Conservation (phyloP, 2,113 vertebrate genomes). For the Catharus fuscescens region DNA sequence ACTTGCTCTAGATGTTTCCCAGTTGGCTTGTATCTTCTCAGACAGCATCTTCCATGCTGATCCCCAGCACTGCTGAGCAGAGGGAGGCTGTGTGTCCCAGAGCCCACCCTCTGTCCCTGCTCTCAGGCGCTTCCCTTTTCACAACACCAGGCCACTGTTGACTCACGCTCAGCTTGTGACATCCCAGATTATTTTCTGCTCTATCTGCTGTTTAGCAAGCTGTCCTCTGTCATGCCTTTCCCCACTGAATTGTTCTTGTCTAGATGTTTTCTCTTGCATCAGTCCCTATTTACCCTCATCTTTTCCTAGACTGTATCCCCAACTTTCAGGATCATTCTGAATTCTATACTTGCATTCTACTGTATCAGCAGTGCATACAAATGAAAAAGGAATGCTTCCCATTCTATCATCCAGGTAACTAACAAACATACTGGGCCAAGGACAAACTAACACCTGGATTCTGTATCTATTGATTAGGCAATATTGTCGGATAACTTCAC, state of each 20-base stretch:
- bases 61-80: neutral
- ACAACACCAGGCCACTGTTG: neutral
- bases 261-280: neutral
- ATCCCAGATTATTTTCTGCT: conserved; percentile 29
- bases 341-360: neutral
- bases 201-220: neutral
- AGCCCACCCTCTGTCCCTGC: neutral
- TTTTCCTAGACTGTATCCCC: neutral
- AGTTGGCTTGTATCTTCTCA: neutral
- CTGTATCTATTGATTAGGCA: neutral
- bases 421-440: neutral
- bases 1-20: neutral
- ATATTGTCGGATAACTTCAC: neutral
- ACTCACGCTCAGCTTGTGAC: conserved; percentile 45
- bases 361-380: neutral
- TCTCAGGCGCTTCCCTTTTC: neutral
- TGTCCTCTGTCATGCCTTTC: neutral
- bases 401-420: neutral
- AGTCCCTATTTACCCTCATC: neutral
- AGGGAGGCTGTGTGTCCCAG: neutral
- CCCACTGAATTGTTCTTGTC: neutral
- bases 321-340: neutral
- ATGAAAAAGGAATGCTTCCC: neutral
- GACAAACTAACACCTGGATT: neutral
- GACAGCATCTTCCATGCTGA: neutral